phyloP scores from a whole-genome alignment of 2,888 invertebrate genomes.

The Caenorhabditis angaria region DNA sequence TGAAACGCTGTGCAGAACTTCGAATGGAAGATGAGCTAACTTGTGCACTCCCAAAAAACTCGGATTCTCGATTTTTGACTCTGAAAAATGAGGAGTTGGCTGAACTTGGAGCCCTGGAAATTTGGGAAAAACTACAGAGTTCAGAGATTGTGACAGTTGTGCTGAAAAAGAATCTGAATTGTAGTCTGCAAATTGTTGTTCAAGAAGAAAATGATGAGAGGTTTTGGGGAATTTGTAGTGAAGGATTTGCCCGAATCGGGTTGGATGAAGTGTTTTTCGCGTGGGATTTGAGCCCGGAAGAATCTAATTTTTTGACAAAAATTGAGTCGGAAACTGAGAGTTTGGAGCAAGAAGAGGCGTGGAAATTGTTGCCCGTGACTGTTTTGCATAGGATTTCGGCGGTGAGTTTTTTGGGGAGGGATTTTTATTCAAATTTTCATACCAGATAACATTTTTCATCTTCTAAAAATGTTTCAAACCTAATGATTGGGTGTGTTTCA shows the following conservation, averaged over 20 bases:
- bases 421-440: not conserved
- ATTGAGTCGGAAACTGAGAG: no score
- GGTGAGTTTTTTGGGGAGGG: conserved; percentile 18
- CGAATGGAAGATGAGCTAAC: conserved; percentile 52
- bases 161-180: conserved; percentile 44
- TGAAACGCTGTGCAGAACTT: conserved; percentile 48
- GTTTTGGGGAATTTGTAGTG: conserved; percentile 36
- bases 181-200: conserved; percentile 35
- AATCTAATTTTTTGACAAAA: conserved; percentile 18
- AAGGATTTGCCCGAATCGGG: conserved; percentile 52
- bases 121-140: conserved; percentile 28
- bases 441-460: not conserved
- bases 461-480: no score
- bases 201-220: no score
- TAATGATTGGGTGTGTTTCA: no score
- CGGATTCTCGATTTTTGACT: not conserved
- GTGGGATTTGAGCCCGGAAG: conserved; percentile 32
- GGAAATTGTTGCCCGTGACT: conserved; percentile 16
- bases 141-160: conserved; percentile 26
- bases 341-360: conserved; percentile 17
- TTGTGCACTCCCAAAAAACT: conserved; percentile 36
- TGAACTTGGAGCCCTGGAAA: not conserved
- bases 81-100: not conserved
- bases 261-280: conserved; percentile 51
- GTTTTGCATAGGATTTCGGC: conserved; percentile 43